phyloP scores from a whole-genome alignment of 2,797 vertebrate genomes.

The Peromyscus eremicus region DNA sequence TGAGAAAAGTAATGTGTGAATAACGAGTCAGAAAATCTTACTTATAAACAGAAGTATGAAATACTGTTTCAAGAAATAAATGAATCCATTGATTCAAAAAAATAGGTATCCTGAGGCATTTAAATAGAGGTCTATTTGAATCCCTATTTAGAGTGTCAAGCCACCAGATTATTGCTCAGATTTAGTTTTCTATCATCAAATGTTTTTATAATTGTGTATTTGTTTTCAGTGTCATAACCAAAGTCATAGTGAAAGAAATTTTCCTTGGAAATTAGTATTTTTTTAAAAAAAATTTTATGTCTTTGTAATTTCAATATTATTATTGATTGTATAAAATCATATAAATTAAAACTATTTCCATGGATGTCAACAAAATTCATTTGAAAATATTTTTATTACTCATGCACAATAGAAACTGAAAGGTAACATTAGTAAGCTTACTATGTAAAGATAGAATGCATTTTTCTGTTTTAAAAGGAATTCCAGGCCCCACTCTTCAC shows the following conservation, averaged over 20 bases:
- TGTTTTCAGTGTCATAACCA: background rate
- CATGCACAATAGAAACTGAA: conserved; percentile 35
- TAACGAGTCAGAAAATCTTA: background rate
- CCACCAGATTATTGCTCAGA: background rate
- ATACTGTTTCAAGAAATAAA: background rate
- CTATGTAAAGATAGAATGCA: background rate
- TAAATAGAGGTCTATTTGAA: background rate
- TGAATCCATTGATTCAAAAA: background rate
- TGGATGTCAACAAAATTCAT: background rate
- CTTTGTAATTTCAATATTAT: background rate
- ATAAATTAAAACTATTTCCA: conserved; percentile 1
- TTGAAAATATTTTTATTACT: background rate
- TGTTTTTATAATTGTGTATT: background rate
- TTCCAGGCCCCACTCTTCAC: background rate
- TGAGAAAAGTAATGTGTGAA: background rate
- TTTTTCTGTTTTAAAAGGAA: conserved; percentile 26
- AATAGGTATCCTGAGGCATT: background rate
- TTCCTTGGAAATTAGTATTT: conserved; percentile 17
- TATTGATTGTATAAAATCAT: background rate
- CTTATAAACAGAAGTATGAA: background rate
- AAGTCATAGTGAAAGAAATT: background rate
- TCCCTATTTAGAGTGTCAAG: background rate
- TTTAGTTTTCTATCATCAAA: background rate
- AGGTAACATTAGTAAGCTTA: background rate
- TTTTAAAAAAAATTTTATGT: background rate